Evolutionary conservation across 2,797 vertebrate genomes (phyloP).

Genomic region (Cirrhinus molitorella): DNA sequence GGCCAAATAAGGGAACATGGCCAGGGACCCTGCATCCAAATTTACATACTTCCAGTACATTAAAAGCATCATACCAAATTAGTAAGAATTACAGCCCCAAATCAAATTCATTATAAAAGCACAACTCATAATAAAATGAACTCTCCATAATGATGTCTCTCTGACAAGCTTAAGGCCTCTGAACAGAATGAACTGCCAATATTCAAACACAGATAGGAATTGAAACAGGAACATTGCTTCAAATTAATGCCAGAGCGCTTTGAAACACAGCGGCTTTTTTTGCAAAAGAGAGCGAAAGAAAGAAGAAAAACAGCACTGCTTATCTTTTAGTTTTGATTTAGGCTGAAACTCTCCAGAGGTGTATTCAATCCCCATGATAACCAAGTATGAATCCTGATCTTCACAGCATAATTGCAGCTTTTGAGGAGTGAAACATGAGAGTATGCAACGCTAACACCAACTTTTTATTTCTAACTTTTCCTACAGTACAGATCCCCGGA

Average conservation of each 20-base stretch:
- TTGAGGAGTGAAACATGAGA: slow-evolving; percentile 80
- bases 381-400: slow-evolving; percentile 79
- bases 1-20: background rate
- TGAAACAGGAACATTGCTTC: slow-evolving; percentile 79
- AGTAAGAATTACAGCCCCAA: background rate
- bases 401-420: slow-evolving; percentile 83
- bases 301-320: slow-evolving; percentile 77
- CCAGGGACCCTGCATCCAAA: background rate
- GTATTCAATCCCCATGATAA: slow-evolving; percentile 78
- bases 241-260: slow-evolving; percentile 73
- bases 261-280: slow-evolving; percentile 45
- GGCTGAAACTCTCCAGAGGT: slow-evolving; percentile 76
- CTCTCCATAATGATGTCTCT: slow-evolving; percentile 17
- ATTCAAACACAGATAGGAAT: slow-evolving; percentile 71
- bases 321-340: slow-evolving; percentile 67
- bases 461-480: slow-evolving; percentile 72
- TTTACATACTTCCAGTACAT: background rate
- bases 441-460: slow-evolving; percentile 79
- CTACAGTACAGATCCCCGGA: slow-evolving; percentile 62
- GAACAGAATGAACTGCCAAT: slow-evolving; percentile 69
- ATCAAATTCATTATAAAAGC: slow-evolving; percentile 7
- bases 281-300: slow-evolving; percentile 67
- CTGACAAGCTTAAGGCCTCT: slow-evolving; percentile 61
- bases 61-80: slow-evolving; percentile 1
- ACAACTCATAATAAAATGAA: background rate